A percentile compares a stretch with the other conserved stretches of the same genome.
Conservation (phyloP, 2,113 vertebrate genomes). For the Sphyrna mokarran region DNA sequence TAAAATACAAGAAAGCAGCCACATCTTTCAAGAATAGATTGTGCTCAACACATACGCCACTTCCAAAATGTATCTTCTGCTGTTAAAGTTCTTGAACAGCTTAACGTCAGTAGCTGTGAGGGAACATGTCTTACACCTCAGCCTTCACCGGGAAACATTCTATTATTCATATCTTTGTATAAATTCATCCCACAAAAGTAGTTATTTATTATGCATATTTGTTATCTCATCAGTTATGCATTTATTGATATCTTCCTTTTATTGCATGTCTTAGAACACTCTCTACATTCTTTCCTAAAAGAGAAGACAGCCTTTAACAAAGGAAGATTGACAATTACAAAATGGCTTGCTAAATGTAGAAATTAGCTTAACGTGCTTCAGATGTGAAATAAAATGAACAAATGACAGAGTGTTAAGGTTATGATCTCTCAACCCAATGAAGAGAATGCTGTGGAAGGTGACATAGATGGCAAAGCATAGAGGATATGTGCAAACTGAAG, state of each 20-base stretch:
- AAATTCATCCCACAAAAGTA: neutral
- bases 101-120: neutral
- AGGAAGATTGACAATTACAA: neutral
- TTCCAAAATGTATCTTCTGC: neutral
- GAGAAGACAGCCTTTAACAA: neutral
- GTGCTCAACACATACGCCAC: neutral
- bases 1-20: neutral
- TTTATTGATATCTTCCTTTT: neutral
- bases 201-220: neutral
- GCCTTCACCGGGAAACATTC: neutral
- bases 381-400: neutral
- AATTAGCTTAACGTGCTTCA: neutral
- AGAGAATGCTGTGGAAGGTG: neutral
- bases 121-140: neutral
- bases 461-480: neutral
- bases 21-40: neutral
- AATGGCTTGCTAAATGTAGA: neutral
- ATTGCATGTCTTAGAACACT: neutral
- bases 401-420: neutral
- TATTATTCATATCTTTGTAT: neutral
- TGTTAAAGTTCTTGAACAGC: neutral
- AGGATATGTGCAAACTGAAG: neutral
- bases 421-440: neutral
- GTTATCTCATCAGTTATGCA: neutral
- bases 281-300: neutral